These are phyloP conservation scores for Rhingia campestris DNA, from an alignment of 2,888 invertebrate species.

Conservation along the genomic window DNA sequence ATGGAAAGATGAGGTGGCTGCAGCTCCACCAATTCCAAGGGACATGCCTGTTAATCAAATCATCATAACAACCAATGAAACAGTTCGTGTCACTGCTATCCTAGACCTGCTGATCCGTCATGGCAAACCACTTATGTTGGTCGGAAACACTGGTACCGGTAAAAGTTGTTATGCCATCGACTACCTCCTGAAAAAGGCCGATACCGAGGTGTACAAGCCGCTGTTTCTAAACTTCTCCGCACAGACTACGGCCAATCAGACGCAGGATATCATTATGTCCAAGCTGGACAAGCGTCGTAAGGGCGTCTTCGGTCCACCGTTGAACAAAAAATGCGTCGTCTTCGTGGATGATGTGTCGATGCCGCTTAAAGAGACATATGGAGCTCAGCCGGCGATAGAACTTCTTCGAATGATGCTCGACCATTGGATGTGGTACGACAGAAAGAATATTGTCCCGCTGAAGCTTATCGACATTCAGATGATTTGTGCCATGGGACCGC, in stretches of 20 bases:
- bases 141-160: conserved; percentile 97
- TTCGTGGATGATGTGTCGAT: conserved; percentile 98
- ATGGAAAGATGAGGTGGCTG: conserved; percentile 93
- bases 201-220: conserved; percentile 91
- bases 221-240: conserved; percentile 96
- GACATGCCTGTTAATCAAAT: conserved; percentile 97
- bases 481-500: conserved; percentile 92
- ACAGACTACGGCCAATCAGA: conserved; percentile 95
- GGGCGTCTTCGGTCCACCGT: conserved; percentile 96
- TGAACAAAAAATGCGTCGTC: conserved; percentile 93
- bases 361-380: conserved; percentile 92
- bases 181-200: conserved; percentile 90
- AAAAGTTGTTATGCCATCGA: conserved; percentile 95
- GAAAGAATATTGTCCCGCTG: conserved; percentile 90
- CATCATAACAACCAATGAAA: conserved; percentile 95
- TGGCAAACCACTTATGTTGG: conserved; percentile 92
- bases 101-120: conserved; percentile 91
- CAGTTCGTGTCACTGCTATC: conserved; percentile 91
- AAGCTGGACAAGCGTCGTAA: conserved; percentile 96
- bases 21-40: conserved; percentile 90
- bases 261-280: conserved; percentile 96
- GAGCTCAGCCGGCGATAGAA: conserved; percentile 97
- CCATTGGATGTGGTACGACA: conserved; percentile 94
- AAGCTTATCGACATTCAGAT: conserved; percentile 93
- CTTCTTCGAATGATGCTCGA: conserved; percentile 95